Conservation (phyloP, 2,113 vertebrate genomes). For the Rhipidura dahli region DNA sequence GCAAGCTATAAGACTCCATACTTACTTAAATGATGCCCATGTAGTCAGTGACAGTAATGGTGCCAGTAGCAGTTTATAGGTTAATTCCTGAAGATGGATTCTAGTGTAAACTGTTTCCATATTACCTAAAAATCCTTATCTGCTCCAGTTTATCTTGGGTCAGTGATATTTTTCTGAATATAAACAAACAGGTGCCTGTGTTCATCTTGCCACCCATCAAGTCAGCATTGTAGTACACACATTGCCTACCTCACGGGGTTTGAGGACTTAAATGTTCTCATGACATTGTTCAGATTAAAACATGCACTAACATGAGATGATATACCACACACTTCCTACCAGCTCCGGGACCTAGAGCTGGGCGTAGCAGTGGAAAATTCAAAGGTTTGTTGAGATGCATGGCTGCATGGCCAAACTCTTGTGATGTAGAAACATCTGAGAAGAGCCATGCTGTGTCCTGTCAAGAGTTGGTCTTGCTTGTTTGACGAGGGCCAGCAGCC, state of each 20-base stretch:
- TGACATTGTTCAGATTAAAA: background rate
- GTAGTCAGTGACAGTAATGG: background rate
- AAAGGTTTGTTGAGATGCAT: background rate
- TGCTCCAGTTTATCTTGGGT: background rate
- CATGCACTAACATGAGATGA: background rate
- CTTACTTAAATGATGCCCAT: background rate
- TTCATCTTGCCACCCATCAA: background rate
- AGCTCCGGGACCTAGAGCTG: background rate
- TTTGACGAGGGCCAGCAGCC: background rate
- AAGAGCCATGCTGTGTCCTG: background rate
- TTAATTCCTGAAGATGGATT: background rate
- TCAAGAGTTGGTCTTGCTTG: background rate
- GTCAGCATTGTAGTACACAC: fast-evolving
- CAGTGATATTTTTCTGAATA: background rate
- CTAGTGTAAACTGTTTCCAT: background rate
- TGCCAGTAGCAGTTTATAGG: background rate
- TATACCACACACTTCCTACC: fast-evolving
- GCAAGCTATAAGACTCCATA: background rate
- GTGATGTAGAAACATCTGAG: background rate
- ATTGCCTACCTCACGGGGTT: background rate
- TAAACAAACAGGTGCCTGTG: background rate
- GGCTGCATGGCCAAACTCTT: background rate
- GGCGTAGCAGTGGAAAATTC: background rate
- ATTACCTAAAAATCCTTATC: background rate
- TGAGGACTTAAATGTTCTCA: background rate